Conservation (phyloP, 1,140 invertebrate genomes). For the Oreohelix idahoensis region DNA sequence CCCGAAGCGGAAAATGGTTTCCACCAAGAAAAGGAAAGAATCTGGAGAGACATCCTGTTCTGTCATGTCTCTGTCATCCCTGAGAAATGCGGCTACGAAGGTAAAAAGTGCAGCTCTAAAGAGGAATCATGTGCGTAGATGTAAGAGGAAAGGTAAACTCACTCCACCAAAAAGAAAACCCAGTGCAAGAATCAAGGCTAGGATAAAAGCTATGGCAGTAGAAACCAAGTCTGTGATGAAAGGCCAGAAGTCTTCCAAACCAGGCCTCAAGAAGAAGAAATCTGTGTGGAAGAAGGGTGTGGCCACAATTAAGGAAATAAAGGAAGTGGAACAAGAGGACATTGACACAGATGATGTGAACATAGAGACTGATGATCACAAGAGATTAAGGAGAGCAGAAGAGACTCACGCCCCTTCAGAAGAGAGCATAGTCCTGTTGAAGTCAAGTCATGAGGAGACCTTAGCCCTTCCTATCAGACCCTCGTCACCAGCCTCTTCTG, state of each 20-base stretch:
- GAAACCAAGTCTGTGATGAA: constrained; percentile 47
- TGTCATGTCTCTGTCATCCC: neutral
- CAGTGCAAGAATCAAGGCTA: constrained; percentile 49
- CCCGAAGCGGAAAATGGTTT: neutral
- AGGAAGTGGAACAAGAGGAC: constrained; percentile 45
- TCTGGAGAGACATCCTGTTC: neutral
- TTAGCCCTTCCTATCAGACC: neutral
- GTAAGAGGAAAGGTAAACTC: constrained; percentile 9
- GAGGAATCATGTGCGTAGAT: neutral
- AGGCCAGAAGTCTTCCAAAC: constrained; percentile 40
- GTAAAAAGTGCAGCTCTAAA: constrained; percentile 13
- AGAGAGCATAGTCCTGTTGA: constrained; percentile 2
- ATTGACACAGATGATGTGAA: constrained; percentile 37
- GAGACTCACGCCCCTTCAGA: neutral
- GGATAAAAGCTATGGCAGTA: constrained; percentile 37
- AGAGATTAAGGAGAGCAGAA: neutral
- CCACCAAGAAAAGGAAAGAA: constrained; percentile 8
- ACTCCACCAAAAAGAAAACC: constrained; percentile 42
- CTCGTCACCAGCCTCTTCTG: constrained; percentile 30
- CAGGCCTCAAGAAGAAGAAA: constrained; percentile 41
- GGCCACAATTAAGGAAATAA: constrained; percentile 36
- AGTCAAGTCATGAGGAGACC: neutral
- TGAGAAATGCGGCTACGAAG: neutral
- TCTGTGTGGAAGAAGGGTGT: constrained; percentile 39
- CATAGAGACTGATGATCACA: constrained; percentile 24